phyloP scores from a whole-genome alignment of 2,888 invertebrate genomes.

The Caenorhabditis imperialis region DNA sequence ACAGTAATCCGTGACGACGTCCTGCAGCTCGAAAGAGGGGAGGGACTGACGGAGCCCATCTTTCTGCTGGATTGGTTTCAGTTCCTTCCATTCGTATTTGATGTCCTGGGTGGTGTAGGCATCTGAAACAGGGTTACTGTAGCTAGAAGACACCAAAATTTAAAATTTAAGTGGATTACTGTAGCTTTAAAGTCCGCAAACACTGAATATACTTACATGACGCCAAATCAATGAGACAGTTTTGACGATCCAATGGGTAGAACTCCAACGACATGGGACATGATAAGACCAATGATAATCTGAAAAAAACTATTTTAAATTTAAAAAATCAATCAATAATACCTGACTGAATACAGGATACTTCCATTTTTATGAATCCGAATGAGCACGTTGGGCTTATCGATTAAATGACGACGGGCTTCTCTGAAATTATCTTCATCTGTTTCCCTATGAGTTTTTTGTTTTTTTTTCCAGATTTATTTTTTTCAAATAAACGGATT shows the following conservation, averaged over 20 bases:
- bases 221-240: constrained; percentile 93
- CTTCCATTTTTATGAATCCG: constrained; percentile 84
- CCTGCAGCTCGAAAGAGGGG: constrained; percentile 93
- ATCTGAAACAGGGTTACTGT: constrained; percentile 79
- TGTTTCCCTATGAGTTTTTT: neutral
- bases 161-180: no score
- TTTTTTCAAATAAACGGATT: neutral
- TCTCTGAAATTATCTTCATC: constrained; percentile 81
- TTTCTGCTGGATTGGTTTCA: constrained; percentile 90
- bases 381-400: constrained; percentile 87
- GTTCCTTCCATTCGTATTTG: constrained; percentile 92
- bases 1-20: constrained; percentile 94
- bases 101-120: constrained; percentile 97
- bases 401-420: constrained; percentile 84
- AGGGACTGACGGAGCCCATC: constrained; percentile 81
- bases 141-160: constrained; percentile 1
- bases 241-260: constrained; percentile 95
- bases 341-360: constrained; percentile 69
- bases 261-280: constrained; percentile 98
- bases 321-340: constrained; percentile 24
- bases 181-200: no score
- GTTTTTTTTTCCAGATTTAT: neutral
- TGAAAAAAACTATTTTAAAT: constrained; percentile 77
- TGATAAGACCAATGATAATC: constrained; percentile 93
- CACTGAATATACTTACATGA: constrained; percentile 83